phyloP scores from a whole-genome alignment of 2,888 invertebrate genomes.

The Plutella xylostella region DNA sequence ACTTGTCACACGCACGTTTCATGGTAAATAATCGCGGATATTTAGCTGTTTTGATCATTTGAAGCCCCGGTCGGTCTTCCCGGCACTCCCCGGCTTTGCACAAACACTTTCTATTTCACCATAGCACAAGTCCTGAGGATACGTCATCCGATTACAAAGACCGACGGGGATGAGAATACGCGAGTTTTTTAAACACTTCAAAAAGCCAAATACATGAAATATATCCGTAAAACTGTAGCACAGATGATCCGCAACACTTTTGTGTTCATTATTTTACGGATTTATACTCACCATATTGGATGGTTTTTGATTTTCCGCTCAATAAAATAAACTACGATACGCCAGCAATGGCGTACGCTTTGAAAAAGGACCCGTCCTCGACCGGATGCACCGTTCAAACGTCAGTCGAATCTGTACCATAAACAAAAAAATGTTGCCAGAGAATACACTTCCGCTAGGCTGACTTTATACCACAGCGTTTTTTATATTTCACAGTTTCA shows the following conservation, averaged over 20 bases:
- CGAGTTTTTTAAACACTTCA: conserved; percentile 26
- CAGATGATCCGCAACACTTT: conserved; percentile 35
- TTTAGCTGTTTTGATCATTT: not conserved
- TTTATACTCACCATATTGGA: conserved; percentile 81
- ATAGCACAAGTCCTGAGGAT: conserved; percentile 34
- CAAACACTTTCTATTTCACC: conserved; percentile 34
- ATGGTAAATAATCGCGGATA: conserved; percentile 20
- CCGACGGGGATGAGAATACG: conserved; percentile 31
- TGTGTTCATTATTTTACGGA: conserved; percentile 28
- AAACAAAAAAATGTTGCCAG: not conserved
- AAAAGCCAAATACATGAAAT: conserved; percentile 39
- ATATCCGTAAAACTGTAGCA: conserved; percentile 32
- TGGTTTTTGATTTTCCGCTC: conserved; percentile 82
- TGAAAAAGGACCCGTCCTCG: conserved; percentile 75
- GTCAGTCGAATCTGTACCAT: conserved; percentile 26
- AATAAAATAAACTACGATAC: conserved; percentile 80
- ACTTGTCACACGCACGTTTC: conserved; percentile 41
- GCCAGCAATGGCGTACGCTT: conserved; percentile 90
- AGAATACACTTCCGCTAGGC: not conserved
- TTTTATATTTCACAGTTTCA: not conserved
- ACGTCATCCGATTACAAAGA: conserved; percentile 58
- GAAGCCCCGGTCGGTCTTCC: not conserved
- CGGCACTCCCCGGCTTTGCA: conserved; percentile 11
- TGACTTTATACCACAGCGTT: not conserved
- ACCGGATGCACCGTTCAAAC: conserved; percentile 40